Percentiles rank a stretch among this genome's conserved stretches.
phyloP scores from a whole-genome alignment of 2,888 invertebrate species.

The Cancer borealis region DNA sequence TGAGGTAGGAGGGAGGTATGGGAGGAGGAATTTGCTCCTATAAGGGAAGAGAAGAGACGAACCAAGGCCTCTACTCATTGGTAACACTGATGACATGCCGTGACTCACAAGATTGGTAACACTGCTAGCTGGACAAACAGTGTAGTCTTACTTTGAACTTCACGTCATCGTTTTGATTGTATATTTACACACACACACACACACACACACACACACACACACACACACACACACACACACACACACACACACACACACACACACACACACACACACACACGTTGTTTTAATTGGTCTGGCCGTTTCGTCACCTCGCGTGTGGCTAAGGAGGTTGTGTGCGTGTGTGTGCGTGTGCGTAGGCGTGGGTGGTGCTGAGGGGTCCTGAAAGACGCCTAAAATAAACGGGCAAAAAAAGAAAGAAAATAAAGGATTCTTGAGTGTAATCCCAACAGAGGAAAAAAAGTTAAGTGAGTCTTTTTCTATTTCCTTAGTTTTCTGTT shows the following conservation, averaged over 20 bases:
- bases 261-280: not conserved
- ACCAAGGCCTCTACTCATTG: not conserved
- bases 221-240: slow-evolving; percentile 20
- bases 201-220: not conserved
- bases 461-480: not conserved
- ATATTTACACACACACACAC: not conserved
- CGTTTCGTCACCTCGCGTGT: too few species aligned
- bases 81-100: not conserved
- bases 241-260: not conserved
- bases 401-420: not conserved
- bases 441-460: not conserved
- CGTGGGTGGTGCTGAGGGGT: not conserved
- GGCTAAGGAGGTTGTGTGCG: not conserved
- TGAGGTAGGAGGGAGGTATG: not conserved
- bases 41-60: not conserved
- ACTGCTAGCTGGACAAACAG: not conserved
- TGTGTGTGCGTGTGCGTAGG: not conserved
- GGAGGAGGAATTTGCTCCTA: not conserved
- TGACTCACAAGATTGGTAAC: not conserved
- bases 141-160: not conserved
- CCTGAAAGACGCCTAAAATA: not conserved
- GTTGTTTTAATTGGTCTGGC: not conserved
- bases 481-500: not conserved
- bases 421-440: not conserved
- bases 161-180: not conserved